Base-by-base conservation (phyloP, 1,140 invertebrate genomes). In the Dendroctonus valens region DNA sequence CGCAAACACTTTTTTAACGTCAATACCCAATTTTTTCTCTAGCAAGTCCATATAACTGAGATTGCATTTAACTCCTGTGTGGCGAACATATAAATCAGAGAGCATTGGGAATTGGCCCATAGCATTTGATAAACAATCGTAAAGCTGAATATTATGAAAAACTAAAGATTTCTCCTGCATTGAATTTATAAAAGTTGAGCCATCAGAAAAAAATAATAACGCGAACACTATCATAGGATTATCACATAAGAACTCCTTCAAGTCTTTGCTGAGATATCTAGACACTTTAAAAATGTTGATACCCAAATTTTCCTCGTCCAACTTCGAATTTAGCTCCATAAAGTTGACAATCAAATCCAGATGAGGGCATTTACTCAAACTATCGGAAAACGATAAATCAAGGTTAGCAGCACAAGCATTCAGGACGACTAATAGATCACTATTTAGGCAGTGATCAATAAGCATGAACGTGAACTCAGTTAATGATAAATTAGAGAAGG, bases 391-490 rank as follows among this genome's bases (percentile, higher is more conserved):
- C 15, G 39, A 68, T 63, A 72, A 12, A 59, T 66, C 61, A 49
- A 79, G 73, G 73, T 69, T 79, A 79, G 74, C 79, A 78, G 67
- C 79, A 70, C 81, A 83, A 69, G 78, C 71, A 61, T 79, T 82
- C 51, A 85, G 71, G 7, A 81, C 78, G 60, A 78, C 77, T 70
- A 80, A 81, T 14, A 83, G 72, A 71, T 83, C 79, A 72, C 84
- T 78, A 71, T 81, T 80, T 5, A 85, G 73, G 75, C 79, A 83
- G 80, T 80, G 81, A 71, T 81, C 80, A 63, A 81, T 79, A 7
- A 85, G 61, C 72, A 83, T 81, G 65, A 81, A 72, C 49, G 83
- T 79, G 74, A 87, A 86, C 51, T 81, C 74, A 42, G 77, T 73
- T 67, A 79, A 80, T 66, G 77, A 79, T 60, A 87, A 77, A 68